Evolutionary conservation across 92 coral and sea anemone genomes (phyloP), one percentile per base, ranked within the genome.

Genomic region (Parazoanthus atlanticus): DNA sequence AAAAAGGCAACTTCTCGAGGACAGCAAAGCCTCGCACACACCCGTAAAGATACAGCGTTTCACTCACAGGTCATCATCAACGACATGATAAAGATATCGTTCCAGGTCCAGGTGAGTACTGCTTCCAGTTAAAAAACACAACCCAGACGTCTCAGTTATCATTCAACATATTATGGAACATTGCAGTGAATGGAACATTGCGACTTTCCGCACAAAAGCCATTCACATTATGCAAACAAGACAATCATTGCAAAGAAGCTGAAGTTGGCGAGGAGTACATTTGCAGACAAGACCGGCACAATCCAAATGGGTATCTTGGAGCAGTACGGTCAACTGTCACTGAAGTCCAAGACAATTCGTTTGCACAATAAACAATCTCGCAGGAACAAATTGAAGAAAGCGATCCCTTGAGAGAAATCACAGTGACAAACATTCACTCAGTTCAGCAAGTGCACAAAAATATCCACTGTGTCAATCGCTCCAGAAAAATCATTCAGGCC

Each of bases 231-330:
- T 86, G 6, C 36, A 38, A 43, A 78, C 69, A 30, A 79, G 32
- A 28, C 54, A 25, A 76, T 74, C 21, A 16, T 71, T 13, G 38
- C 33, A 76, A 78, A 52, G 79, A 69, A 74, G 25, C 81, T 91
- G 36, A 41, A 65, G 64, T 78, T 91, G 58, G 85, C 91, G 25
- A 88, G 33, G 33, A 79, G 86, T 58, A 17, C 28, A 69, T 33
- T 88, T 65, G 80, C 81, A 43, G 89, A 88, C 71, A 72, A 66
- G n/a, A 88, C 87, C n/a, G 86, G 89, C 61, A 88, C 41, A 2
- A 88, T 84, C 75, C 69, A 78, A n/a, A 78, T 91, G 12, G 93
- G 88, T 75, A 31, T 84, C n/a, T 91, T 91, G 89, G 89, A 84
- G 79, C 54, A 73, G 79, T 82, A 88, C 74, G 34, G 41, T 88